Percentiles rank a stretch among this genome's conserved stretches.
Conservation (phyloP, 1,140 invertebrate genomes). For the Trichomalopsis sarcophagae region DNA sequence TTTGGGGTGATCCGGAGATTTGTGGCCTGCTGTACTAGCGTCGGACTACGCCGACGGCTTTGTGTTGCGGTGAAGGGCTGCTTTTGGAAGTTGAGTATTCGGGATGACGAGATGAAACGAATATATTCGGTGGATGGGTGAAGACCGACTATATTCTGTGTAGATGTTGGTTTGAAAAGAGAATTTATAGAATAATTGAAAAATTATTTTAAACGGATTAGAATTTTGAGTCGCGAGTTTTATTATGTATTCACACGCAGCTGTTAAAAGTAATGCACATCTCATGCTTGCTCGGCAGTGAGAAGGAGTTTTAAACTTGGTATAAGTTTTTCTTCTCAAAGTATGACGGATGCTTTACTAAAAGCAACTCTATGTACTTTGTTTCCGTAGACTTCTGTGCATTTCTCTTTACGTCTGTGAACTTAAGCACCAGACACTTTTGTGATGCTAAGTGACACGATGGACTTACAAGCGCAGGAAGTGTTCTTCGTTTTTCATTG, state of each 20-base stretch:
- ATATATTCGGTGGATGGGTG: background rate
- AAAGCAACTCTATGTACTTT: background rate
- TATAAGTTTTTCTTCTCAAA: constrained; percentile 2
- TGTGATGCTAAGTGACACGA: background rate
- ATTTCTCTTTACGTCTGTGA: constrained; percentile 1
- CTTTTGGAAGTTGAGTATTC: background rate
- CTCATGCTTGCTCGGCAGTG: background rate
- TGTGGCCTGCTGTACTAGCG: constrained; percentile 18
- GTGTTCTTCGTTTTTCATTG: background rate
- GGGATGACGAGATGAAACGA: background rate
- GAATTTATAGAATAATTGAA: no score
- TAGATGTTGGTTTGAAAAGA: no score
- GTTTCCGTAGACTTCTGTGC: background rate
- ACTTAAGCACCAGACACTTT: background rate
- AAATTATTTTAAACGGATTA: no score
- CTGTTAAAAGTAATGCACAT: background rate
- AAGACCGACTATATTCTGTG: no score
- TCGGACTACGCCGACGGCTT: constrained; percentile 1
- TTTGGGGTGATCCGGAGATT: constrained; percentile 34
- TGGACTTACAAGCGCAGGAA: background rate
- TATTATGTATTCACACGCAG: background rate
- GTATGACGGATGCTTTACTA: constrained; percentile 3
- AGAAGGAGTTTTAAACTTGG: background rate
- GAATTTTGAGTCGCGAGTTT: background rate
- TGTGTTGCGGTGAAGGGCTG: background rate